Conservation (phyloP, 2,113 vertebrate genomes). For the Rhombomys opimus region DNA sequence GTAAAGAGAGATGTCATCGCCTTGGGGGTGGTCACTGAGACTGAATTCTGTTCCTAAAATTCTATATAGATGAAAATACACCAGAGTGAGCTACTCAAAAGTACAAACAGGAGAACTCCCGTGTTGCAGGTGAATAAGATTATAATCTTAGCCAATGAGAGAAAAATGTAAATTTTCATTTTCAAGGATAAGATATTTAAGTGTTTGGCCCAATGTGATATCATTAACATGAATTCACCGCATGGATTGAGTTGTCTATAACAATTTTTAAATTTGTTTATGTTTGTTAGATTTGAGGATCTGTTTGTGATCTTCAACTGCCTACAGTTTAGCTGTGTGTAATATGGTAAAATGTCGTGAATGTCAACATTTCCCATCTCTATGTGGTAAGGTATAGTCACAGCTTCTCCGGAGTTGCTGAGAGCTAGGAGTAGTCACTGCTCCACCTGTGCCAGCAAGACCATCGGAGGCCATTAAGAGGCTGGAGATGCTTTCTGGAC, state of each 20-base stretch:
- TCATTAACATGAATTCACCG: not conserved
- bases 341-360: not conserved
- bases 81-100: not conserved
- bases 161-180: conserved; percentile 13
- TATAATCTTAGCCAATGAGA: conserved; percentile 1
- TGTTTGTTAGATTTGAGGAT: not conserved
- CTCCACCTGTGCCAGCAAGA: not conserved
- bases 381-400: not conserved
- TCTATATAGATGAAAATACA: not conserved
- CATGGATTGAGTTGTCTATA: not conserved
- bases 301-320: not conserved
- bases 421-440: too few relatives aligned
- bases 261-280: not conserved
- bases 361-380: not conserved
- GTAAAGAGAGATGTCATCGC: not conserved
- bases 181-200: not conserved
- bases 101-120: not conserved
- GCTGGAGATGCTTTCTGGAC: not conserved
- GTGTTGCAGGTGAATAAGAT: not conserved
- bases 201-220: not conserved
- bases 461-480: not conserved
- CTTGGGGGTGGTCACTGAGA: not conserved
- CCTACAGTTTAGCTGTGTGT: not conserved
- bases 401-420: not conserved
- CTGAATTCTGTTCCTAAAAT: not conserved